Percentiles rank a stretch among this genome's conserved stretches.
Conservation (phyloP, 2,888 invertebrate genomes). For the Luffia ferchaultella region DNA sequence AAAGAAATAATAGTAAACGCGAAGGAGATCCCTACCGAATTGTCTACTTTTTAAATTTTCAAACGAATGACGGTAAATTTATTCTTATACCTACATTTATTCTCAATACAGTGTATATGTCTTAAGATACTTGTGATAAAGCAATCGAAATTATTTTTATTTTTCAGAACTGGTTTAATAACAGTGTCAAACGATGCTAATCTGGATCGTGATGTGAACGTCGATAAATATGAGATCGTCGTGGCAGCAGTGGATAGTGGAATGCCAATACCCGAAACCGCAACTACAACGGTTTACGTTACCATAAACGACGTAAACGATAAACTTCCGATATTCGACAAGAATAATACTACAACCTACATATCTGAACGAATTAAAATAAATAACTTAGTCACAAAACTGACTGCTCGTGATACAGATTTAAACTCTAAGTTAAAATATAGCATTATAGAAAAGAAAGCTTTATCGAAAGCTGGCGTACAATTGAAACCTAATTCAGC, state of each 20-base stretch:
- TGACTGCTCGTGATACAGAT: slow-evolving; percentile 77
- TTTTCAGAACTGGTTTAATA: slow-evolving; percentile 72
- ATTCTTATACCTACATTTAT: too few species aligned
- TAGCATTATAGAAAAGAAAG: slow-evolving; percentile 72
- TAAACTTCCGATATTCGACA: slow-evolving; percentile 79
- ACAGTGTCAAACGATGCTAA: slow-evolving; percentile 77
- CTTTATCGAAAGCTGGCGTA: slow-evolving; percentile 79
- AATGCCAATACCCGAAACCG: slow-evolving; percentile 77
- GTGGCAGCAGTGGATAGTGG: slow-evolving; percentile 82
- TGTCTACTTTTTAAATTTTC: too few species aligned
- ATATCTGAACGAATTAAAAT: slow-evolving; percentile 74
- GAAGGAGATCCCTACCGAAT: too few species aligned
- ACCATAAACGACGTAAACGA: slow-evolving; percentile 81
- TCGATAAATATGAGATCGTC: slow-evolving; percentile 73
- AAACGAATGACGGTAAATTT: too few species aligned
- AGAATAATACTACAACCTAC: slow-evolving; percentile 70
- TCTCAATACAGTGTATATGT: too few species aligned
- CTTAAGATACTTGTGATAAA: too few species aligned
- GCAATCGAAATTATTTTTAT: too few species aligned
- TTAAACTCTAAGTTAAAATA: slow-evolving; percentile 73
- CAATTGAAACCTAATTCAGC: slow-evolving; percentile 67
- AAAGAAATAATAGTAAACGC: too few species aligned
- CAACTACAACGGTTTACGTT: slow-evolving; percentile 77
- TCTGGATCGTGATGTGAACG: slow-evolving; percentile 73
- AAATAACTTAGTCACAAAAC: slow-evolving; percentile 69